phyloP scores from a whole-genome alignment of 2,113 vertebrate genomes.

The Rhodinocichla rosea region DNA sequence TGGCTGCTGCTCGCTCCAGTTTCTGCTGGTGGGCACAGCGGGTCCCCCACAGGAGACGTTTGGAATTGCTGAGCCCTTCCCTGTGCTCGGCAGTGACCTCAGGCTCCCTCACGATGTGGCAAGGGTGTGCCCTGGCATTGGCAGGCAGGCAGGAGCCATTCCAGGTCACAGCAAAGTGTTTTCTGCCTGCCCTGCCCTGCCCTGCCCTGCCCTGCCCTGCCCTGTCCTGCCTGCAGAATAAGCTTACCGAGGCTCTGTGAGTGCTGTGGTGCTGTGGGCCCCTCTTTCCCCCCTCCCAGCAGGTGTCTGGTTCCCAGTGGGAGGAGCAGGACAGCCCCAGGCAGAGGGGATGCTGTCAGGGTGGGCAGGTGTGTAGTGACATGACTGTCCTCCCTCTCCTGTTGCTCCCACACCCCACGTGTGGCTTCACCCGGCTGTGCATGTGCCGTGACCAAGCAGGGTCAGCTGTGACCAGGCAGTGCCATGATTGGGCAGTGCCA shows the following conservation, averaged over 20 bases:
- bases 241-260: neutral
- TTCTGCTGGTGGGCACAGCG: neutral
- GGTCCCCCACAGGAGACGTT: neutral
- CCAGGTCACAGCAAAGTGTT: neutral
- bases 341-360: rapidly evolving
- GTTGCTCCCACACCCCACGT: rapidly evolving
- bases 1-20: neutral
- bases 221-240: neutral
- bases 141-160: neutral
- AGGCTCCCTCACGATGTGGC: neutral
- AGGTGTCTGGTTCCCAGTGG: neutral
- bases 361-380: neutral
- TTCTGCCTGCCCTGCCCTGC: neutral
- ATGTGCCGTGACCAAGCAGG: rapidly evolving
- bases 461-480: neutral
- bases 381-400: neutral
- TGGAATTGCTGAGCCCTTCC: neutral
- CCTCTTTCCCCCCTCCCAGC: rapidly evolving
- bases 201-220: neutral
- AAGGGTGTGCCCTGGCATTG: neutral
- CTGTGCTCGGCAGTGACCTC: neutral
- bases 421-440: neutral
- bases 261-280: neutral
- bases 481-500: neutral
- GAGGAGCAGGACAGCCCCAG: neutral